phyloP scores from a whole-genome alignment of 2,113 vertebrate genomes.

The Excalfactoria chinensis region DNA sequence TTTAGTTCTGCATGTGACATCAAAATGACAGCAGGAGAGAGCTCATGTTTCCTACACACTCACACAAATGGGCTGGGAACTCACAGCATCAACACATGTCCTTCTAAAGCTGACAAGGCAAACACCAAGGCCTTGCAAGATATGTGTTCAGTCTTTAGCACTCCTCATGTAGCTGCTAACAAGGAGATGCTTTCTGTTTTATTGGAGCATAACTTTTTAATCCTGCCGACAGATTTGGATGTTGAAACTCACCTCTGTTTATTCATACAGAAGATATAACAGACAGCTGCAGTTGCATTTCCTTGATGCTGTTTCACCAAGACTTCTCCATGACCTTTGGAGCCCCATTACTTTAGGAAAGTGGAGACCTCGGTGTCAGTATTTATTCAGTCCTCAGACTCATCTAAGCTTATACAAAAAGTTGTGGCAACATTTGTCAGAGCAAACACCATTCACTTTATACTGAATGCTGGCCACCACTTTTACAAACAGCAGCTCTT shows the following conservation, averaged over 20 bases:
- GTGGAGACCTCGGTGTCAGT: not conserved
- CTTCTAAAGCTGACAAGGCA: not conserved
- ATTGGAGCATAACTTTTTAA: not conserved
- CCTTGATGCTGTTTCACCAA: not conserved
- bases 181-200: not conserved
- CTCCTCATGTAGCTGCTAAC: not conserved
- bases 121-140: not conserved
- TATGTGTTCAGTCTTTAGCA: not conserved
- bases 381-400: not conserved
- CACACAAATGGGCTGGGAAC: not conserved
- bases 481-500: not conserved
- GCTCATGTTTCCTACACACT: not conserved
- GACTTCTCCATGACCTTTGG: not conserved
- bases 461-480: not conserved
- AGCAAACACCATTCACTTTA: not conserved
- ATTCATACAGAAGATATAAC: not conserved
- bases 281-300: constrained; percentile 14
- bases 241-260: constrained; percentile 30
- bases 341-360: not conserved
- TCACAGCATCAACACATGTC: not conserved
- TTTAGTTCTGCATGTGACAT: not conserved
- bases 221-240: not conserved
- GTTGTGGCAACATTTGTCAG: not conserved
- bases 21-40: constrained; percentile 1
- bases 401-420: constrained; percentile 3